A percentile compares a stretch with the other conserved stretches of the same genome.
phyloP scores from a whole-genome alignment of 2,888 invertebrate genomes.

The Iselma pallidipennis region DNA sequence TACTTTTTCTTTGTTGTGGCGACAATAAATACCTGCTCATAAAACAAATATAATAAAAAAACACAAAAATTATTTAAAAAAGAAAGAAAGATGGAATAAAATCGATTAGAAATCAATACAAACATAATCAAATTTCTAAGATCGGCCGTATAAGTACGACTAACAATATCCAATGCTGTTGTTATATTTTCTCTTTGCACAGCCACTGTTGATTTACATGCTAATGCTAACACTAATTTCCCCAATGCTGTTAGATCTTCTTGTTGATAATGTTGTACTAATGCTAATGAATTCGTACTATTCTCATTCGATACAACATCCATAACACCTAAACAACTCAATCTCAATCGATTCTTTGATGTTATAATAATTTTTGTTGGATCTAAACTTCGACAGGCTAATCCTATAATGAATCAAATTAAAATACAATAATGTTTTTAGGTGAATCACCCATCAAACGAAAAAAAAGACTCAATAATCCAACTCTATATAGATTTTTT shows the following conservation, averaged over 20 bases:
- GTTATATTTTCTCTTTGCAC: conserved; percentile 85
- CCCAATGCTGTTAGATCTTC: conserved; percentile 93
- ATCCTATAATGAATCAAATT: too few species aligned
- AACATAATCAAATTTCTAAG: conserved; percentile 93
- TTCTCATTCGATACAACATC: conserved; percentile 80
- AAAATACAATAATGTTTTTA: too few species aligned
- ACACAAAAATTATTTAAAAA: neutral
- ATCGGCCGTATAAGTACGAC: conserved; percentile 90
- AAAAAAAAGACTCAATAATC: too few species aligned
- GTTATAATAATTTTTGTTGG: conserved; percentile 83
- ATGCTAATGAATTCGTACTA: conserved; percentile 65
- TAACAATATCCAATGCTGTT: conserved; percentile 85
- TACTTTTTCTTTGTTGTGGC: conserved; percentile 70
- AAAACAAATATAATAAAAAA: conserved; percentile 46
- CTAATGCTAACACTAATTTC: conserved; percentile 85
- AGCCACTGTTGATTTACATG: conserved; percentile 90
- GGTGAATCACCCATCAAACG: too few species aligned
- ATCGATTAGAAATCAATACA: too few species aligned
- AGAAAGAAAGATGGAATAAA: too few species aligned
- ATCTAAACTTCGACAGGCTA: conserved; percentile 84
- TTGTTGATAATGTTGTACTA: conserved; percentile 77
- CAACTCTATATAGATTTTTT: too few species aligned
- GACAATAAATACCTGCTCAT: conserved; percentile 69
- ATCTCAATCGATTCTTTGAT: conserved; percentile 65
- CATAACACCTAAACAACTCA: conserved; percentile 80